These are phyloP conservation scores for Mionectes olivaceus DNA, from an alignment of 2,797 vertebrate genomes.

Conservation along the genomic window DNA sequence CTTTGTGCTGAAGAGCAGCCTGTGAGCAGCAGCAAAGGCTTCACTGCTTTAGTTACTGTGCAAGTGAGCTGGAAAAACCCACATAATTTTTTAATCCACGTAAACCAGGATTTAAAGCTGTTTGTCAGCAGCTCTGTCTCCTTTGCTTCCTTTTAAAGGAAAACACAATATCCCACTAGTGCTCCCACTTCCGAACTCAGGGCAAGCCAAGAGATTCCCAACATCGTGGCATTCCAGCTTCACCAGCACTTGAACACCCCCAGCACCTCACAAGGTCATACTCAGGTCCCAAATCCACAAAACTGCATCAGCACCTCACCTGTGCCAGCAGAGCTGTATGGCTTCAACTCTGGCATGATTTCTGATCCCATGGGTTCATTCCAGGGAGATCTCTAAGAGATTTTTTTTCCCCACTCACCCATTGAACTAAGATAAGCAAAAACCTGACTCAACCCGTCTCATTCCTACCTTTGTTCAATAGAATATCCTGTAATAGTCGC, in stretches of 20 bases:
- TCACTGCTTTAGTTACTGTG: neutral
- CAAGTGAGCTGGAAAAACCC: neutral
- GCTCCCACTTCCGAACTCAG: neutral
- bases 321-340: neutral
- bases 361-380: neutral
- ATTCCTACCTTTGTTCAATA: neutral
- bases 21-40: neutral
- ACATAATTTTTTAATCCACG: neutral
- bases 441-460: neutral
- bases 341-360: neutral
- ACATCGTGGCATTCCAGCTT: accelerated
- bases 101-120: neutral
- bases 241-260: no score
- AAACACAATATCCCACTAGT: neutral
- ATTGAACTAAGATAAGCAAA: neutral
- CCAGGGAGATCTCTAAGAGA: neutral
- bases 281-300: neutral
- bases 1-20: neutral
- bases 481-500: neutral
- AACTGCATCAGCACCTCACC: neutral
- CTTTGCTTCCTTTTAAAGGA: neutral
- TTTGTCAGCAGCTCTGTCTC: neutral
- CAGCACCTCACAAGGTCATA: neutral
- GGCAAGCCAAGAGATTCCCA: neutral
- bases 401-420: neutral